Evolutionary conservation across 2,888 invertebrate genomes (phyloP), one percentile per base, ranked within the genome.

Genomic region (Agonopterix arenella): DNA sequence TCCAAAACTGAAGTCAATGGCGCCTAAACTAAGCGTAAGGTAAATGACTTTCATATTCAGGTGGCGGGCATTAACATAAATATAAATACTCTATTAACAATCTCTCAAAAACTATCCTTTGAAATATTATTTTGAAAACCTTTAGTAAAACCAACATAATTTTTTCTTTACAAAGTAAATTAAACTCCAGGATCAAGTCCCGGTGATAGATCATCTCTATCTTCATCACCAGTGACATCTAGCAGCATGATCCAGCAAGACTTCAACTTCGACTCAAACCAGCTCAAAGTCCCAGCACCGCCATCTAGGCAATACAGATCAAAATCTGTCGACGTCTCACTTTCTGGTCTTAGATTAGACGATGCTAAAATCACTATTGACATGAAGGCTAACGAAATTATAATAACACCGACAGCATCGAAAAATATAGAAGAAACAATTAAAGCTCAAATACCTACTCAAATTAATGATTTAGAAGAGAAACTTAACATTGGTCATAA

Each of bases 241-340:
- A 75, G 54, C 52, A 64, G 64, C 55, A 69, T 71, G 2, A 74
- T 76, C 52, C 86, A 81, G 56, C 79, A 74, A 59, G 80, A 84
- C 5, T 53, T 51, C 4, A 63, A 49, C 53, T 44, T 62, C 5
- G 88, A 85, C 13, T 51, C 73, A 2, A 83, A 84, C 60, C 88
- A 86, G 62, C 68, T 88, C 0, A 73, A 76, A 54, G 70, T 84
- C 10, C 88, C 88, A 10, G 52, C 70, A 50, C 69, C 77, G 11
- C 81, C 81, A 51, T 74, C 79, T 38, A 80, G 89, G 52, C 90
- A 90, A 56, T 79, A 76, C 56, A 73, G 92, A 40, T 92, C 91
- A 0, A 90, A 89, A 70, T 92, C 91, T 0, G 89, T 91, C 2
- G 91, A 91, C 55, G 86, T 90, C 1, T 81, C 90, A 1, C 73